Evolutionary conservation across 1,140 invertebrate species (phyloP).

Genomic region (Bombus cullumanus): DNA sequence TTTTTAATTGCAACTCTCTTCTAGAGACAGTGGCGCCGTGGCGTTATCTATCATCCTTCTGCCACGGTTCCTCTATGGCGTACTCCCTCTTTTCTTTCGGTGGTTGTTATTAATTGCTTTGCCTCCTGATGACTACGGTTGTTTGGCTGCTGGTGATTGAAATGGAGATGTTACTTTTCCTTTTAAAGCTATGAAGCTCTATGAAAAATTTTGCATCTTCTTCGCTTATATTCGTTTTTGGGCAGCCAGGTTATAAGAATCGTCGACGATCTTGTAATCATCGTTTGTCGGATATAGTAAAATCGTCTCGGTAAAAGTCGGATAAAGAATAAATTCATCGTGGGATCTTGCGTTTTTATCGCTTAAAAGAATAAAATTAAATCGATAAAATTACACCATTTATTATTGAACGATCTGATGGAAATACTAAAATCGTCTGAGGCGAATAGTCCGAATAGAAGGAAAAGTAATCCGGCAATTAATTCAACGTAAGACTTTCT

Average conservation of each 20-base stretch:
- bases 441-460: no score
- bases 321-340: neutral
- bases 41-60: neutral
- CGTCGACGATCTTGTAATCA: neutral
- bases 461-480: no score
- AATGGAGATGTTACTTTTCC: neutral
- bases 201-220: neutral
- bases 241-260: neutral
- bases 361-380: neutral
- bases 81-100: neutral
- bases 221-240: neutral
- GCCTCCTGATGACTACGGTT: neutral
- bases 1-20: conserved; percentile 77
- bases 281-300: neutral
- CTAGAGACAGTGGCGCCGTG: conserved; percentile 55
- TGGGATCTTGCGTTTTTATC: neutral
- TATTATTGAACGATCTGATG: neutral
- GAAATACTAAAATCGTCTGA: neutral
- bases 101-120: neutral
- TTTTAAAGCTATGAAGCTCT: neutral
- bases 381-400: neutral
- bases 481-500: neutral
- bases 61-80: neutral
- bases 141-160: neutral
- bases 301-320: neutral